Evolutionary conservation across 2,888 invertebrate species (phyloP).

Genomic region (Girardia tigrina): DNA sequence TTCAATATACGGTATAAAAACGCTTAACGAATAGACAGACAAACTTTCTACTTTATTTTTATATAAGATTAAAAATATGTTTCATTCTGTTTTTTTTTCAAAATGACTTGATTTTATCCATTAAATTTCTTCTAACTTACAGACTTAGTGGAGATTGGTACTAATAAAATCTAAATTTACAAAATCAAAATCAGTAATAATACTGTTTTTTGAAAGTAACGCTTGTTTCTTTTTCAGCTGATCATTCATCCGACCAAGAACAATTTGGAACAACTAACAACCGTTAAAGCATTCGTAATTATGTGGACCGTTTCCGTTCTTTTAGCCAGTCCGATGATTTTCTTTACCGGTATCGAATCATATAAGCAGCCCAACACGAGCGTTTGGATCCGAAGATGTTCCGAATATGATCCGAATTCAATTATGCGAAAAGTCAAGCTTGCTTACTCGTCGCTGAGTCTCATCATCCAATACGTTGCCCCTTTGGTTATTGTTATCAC

Average conservation of each 20-base stretch:
- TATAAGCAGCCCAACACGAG: background rate
- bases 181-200: no score
- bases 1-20: no score
- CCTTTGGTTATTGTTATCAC: slow-evolving; percentile 69
- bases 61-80: no score
- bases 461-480: slow-evolving; percentile 68
- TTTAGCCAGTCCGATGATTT: slow-evolving; percentile 65
- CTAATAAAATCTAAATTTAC: no score
- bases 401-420: slow-evolving; percentile 40
- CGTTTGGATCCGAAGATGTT: background rate
- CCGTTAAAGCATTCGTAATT: slow-evolving; percentile 58
- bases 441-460: slow-evolving; percentile 67
- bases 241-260: slow-evolving; percentile 73
- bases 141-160: no score
- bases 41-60: no score
- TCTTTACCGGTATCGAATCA: slow-evolving; percentile 52
- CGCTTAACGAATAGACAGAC: no score
- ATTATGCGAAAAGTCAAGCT: slow-evolving; percentile 43
- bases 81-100: no score
- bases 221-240: slow-evolving; percentile 48
- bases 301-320: slow-evolving; percentile 61
- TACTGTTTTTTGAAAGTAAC: no score
- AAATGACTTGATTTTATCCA: no score
- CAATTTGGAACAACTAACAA: slow-evolving; percentile 63
- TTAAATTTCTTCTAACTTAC: no score